These are phyloP conservation scores for Napeogenes sylphis DNA, from an alignment of 2,888 invertebrate genomes.

Conservation along the genomic window DNA sequence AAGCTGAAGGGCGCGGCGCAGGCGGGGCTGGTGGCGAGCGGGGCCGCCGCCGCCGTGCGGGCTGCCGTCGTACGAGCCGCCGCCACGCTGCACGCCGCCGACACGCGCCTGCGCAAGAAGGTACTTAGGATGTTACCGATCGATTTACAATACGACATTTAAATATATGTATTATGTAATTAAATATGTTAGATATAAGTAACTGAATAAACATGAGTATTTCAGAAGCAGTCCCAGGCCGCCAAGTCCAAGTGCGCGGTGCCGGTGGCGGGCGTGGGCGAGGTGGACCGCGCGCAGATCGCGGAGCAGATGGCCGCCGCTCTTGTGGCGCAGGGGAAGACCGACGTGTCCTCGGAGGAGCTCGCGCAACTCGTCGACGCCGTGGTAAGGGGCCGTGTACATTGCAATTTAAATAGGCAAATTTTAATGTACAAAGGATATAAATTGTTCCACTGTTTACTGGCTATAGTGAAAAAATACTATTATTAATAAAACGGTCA, in stretches of 20 bases:
- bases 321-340: slow-evolving; percentile 86
- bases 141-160: too few relatives aligned
- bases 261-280: slow-evolving; percentile 84
- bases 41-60: slow-evolving; percentile 84
- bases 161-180: too few relatives aligned
- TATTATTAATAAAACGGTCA: too few relatives aligned
- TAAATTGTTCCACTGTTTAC: too few relatives aligned
- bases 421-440: too few relatives aligned
- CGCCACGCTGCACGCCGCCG: slow-evolving; percentile 82
- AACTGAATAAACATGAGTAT: neutral
- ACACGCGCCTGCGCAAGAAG: slow-evolving; percentile 41
- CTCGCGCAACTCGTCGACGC: slow-evolving; percentile 88
- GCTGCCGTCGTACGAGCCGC: slow-evolving; percentile 87
- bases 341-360: slow-evolving; percentile 87
- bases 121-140: neutral
- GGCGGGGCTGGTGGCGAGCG: slow-evolving; percentile 79
- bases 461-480: too few relatives aligned
- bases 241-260: slow-evolving; percentile 45
- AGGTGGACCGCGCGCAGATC: slow-evolving; percentile 87
- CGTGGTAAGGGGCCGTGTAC: slow-evolving; percentile 68
- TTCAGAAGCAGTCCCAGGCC: neutral
- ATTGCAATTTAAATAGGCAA: too few relatives aligned
- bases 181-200: too few relatives aligned
- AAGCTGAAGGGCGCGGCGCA: slow-evolving; percentile 88
- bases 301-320: slow-evolving; percentile 89